A percentile compares a stretch with the other conserved stretches of the same genome.
Evolutionary conservation across 2,797 vertebrate species (phyloP).

Genomic region (Kryptolebias ocellatus): DNA sequence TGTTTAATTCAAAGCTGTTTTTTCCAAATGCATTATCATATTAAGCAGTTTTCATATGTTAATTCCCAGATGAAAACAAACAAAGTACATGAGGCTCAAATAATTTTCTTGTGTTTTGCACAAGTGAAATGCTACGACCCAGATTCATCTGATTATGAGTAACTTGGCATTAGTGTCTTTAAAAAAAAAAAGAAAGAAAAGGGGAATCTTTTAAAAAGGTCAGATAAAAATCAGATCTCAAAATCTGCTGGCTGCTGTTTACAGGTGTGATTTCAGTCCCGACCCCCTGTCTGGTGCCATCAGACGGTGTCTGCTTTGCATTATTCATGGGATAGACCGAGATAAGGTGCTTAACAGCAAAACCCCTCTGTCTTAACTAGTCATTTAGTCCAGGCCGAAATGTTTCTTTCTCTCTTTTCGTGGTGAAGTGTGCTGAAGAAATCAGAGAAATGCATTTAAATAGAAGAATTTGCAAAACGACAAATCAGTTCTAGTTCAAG

Average conservation of each 20-base stretch:
- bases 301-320: slow-evolving; percentile 58
- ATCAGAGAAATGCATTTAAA: neutral
- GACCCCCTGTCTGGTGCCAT: slow-evolving; percentile 51
- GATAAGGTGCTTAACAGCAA: slow-evolving; percentile 35
- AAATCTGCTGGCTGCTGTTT: slow-evolving; percentile 48
- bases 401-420: neutral
- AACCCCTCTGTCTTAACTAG: slow-evolving; percentile 25
- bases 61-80: slow-evolving; percentile 10
- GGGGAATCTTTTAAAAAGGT: slow-evolving; percentile 63
- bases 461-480: neutral
- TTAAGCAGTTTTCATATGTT: slow-evolving; percentile 15
- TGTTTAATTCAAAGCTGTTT: neutral
- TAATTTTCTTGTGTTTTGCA: slow-evolving; percentile 7
- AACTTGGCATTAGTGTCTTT: slow-evolving; percentile 40
- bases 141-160: slow-evolving; percentile 58
- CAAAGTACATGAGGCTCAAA: neutral
- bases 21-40: neutral
- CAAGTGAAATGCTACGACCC: slow-evolving; percentile 26
- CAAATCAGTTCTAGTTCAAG: neutral
- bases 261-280: slow-evolving; percentile 51
- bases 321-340: slow-evolving; percentile 57
- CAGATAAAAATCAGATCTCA: slow-evolving; percentile 59
- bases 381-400: slow-evolving; percentile 11
- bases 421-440: neutral
- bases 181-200: slow-evolving; percentile 49